phyloP scores from a whole-genome alignment of 2,888 invertebrate genomes.

The Argyresthia goedartella region DNA sequence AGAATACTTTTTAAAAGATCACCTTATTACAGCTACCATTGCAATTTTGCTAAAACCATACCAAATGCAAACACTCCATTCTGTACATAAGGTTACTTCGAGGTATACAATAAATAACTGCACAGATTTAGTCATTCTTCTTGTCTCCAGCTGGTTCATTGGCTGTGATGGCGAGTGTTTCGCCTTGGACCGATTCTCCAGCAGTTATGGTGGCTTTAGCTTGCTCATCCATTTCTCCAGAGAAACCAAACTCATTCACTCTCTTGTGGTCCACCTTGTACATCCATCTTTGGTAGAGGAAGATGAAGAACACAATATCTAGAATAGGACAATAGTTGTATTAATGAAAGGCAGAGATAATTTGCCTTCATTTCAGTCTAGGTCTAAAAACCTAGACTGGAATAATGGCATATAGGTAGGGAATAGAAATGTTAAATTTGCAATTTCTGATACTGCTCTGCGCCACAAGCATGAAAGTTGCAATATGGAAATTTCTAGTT shows the following conservation, averaged over 20 bases:
- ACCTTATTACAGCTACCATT: too few species aligned
- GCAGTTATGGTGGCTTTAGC: slow-evolving; percentile 24
- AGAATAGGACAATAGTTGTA: slow-evolving; percentile 30
- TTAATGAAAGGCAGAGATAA: not conserved
- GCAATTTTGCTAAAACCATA: too few species aligned
- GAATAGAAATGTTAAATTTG: too few species aligned
- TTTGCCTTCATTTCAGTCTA: too few species aligned
- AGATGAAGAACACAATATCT: slow-evolving; percentile 99
- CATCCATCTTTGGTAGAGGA: slow-evolving; percentile 98
- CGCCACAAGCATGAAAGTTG: too few species aligned
- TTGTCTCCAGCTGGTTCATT: slow-evolving; percentile 39
- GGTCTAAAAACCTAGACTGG: too few species aligned
- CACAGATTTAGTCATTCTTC: slow-evolving; percentile 51
- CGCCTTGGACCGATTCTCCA: slow-evolving; percentile 26
- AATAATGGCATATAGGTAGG: too few species aligned
- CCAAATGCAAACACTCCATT: too few species aligned
- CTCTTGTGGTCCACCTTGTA: slow-evolving; percentile 96
- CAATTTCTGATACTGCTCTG: too few species aligned
- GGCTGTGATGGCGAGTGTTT: slow-evolving; percentile 42
- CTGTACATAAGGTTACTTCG: not conserved
- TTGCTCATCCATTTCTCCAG: slow-evolving; percentile 87
- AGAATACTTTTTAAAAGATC: too few species aligned
- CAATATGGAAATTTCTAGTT: too few species aligned
- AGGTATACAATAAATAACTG: not conserved
- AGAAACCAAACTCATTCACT: slow-evolving; percentile 98